A percentile compares a stretch with the other conserved stretches of the same genome.
These are phyloP conservation scores for Chironomus striatipennis DNA, from an alignment of 1,140 invertebrate species.

Conservation along the genomic window DNA sequence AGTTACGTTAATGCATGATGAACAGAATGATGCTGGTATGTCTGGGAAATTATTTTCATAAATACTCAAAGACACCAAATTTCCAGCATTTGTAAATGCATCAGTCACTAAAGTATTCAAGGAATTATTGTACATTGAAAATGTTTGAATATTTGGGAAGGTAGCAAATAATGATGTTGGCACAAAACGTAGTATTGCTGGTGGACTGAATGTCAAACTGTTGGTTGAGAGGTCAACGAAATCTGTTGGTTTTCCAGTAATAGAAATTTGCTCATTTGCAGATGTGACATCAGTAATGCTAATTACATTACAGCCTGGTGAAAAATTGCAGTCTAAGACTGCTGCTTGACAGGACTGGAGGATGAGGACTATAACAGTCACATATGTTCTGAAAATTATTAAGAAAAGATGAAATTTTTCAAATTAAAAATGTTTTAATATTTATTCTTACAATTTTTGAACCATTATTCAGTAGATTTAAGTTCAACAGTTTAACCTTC, in stretches of 20 bases:
- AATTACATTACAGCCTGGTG: neutral
- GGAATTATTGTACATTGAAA: neutral
- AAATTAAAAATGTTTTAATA: too few species aligned
- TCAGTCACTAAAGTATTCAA: neutral
- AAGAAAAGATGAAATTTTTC: too few species aligned
- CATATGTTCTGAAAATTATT: too few species aligned
- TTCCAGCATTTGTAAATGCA: neutral
- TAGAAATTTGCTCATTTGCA: neutral
- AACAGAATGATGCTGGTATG: neutral
- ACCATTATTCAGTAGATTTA: too few species aligned
- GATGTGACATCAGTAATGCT: neutral
- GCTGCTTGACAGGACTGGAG: too few species aligned
- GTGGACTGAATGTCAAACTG: neutral
- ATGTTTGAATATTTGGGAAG: neutral
- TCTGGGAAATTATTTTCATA: neutral
- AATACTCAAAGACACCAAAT: neutral
- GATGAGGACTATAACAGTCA: too few species aligned
- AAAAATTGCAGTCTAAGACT: neutral
- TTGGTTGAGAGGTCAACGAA: neutral
- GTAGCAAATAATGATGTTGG: neutral
- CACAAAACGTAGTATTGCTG: neutral
- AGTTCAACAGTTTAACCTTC: too few species aligned
- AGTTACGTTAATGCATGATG: neutral
- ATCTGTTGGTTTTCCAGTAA: neutral
- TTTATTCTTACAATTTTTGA: too few species aligned